Base-by-base conservation (phyloP, 2,797 vertebrate species). In the Acanthurus leucopareius region DNA sequence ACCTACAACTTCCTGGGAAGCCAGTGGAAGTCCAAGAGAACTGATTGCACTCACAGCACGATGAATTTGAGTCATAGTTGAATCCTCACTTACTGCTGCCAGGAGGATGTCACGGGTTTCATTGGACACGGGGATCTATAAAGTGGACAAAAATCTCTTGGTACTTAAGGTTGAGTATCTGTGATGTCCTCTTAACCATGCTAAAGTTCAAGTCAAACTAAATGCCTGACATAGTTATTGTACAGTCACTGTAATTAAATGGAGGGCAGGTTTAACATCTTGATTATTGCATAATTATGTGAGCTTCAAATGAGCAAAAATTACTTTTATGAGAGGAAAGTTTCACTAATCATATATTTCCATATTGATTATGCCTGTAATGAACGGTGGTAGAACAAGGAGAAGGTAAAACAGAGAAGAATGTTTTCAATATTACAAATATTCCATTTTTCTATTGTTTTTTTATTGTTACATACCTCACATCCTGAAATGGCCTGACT, bases 41-140 rank as follows among this genome's bases (percentile, higher is more conserved):
- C 92, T 96, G 44, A 99, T 95, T 0, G 98, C 96, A 25, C 97
- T 96, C 35, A 99, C 98, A 0, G 98, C 97, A 0, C 97, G 97
- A 82, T 98, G 96, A 83, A 99, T 99, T 93, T 99, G 98, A 45
- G 93, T 89, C 86, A 98, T 84, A 0, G 97, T 95, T 0, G 98
- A 99, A 82, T 99, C 98, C 84, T 99, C 98, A 3, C 97, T 99
- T 53, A 99, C 95, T 5, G 97, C 95, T 25, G 97, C 97, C 88
- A 98, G 94, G 14, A 99, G 96, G 78, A 98, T 94, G 82, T 99
- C 98, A 17, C 97, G 96, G 13, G 98, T 99, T 91, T 99, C 98
- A 35, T 99, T 99, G 52, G 97, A 97, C 80, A 99, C 91, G 0
- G 95, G 94, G 69, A 99, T 97, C 98, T 99, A 86, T 44, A 20